phyloP scores from a whole-genome alignment of 2,113 vertebrate species.

The Globicephala melas region DNA sequence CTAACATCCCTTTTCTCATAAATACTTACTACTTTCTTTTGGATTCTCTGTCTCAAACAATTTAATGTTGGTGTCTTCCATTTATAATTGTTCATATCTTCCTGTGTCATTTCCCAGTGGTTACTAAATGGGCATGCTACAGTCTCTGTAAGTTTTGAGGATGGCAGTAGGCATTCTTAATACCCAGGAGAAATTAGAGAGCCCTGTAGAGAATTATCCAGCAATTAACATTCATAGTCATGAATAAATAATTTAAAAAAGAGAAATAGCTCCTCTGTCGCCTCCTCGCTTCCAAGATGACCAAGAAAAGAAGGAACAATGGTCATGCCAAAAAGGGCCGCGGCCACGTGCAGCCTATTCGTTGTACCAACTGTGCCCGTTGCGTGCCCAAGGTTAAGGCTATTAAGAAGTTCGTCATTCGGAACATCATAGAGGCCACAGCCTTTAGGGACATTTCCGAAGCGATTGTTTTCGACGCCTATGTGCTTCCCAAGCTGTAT shows the following conservation, averaged over 20 bases:
- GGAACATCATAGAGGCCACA: too few species aligned
- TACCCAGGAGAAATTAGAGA: neutral
- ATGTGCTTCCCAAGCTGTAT: too few species aligned
- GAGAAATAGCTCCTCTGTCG: neutral
- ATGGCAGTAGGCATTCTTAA: neutral
- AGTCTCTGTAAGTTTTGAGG: slow-evolving; percentile 35
- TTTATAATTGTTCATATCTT: slow-evolving; percentile 11
- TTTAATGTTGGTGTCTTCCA: slow-evolving; percentile 21
- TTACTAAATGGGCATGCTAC: neutral
- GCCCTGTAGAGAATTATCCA: neutral
- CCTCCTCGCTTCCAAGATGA: too few species aligned
- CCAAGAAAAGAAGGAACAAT: too few species aligned
- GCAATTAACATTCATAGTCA: neutral
- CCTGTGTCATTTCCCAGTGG: neutral
- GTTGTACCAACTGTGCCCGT: too few species aligned
- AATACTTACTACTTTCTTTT: slow-evolving; percentile 45
- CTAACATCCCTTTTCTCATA: neutral
- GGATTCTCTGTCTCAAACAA: neutral
- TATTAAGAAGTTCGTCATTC: too few species aligned
- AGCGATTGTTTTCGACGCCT: too few species aligned
- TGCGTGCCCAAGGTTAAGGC: too few species aligned
- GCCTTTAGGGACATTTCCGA: too few species aligned
- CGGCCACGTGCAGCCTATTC: too few species aligned
- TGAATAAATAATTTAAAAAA: slow-evolving; percentile 20
- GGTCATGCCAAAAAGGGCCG: too few species aligned